These are phyloP conservation scores for Tortricodes alternella DNA, from an alignment of 2,888 invertebrate species.

Conservation along the genomic window DNA sequence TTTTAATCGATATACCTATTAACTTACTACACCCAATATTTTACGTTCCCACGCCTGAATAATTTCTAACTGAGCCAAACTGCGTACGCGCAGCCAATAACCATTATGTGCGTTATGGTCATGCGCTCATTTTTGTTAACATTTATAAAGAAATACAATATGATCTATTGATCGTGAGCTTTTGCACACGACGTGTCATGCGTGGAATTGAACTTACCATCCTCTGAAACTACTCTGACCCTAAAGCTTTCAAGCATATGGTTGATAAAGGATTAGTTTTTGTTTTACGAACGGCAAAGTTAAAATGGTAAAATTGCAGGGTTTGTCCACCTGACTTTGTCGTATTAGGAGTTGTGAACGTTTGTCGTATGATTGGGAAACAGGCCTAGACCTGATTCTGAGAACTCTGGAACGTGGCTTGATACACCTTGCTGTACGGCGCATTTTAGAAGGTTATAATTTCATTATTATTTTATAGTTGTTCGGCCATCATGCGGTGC, in stretches of 20 bases:
- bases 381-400: constrained; percentile 44
- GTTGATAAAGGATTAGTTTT: constrained; percentile 26
- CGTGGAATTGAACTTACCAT: constrained; percentile 34
- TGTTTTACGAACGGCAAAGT: constrained; percentile 11
- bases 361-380: constrained; percentile 50
- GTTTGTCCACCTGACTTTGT: constrained; percentile 67
- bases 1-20: no score
- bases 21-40: background rate
- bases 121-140: constrained; percentile 67
- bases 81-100: constrained; percentile 14
- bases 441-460: background rate
- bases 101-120: constrained; percentile 52
- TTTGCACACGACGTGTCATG: constrained; percentile 59
- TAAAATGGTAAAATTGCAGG: constrained; percentile 42
- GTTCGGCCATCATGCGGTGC: no score
- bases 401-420: constrained; percentile 19
- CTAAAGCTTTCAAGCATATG: constrained; percentile 33
- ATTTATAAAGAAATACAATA: constrained; percentile 68
- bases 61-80: constrained; percentile 39
- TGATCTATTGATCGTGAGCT: constrained; percentile 65
- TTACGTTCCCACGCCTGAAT: constrained; percentile 9
- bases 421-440: background rate
- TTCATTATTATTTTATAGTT: background rate
- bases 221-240: constrained; percentile 5
- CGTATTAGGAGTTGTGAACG: constrained; percentile 68